Evolutionary conservation across 1,140 invertebrate genomes (phyloP).

Genomic region (Mercenaria mercenaria): DNA sequence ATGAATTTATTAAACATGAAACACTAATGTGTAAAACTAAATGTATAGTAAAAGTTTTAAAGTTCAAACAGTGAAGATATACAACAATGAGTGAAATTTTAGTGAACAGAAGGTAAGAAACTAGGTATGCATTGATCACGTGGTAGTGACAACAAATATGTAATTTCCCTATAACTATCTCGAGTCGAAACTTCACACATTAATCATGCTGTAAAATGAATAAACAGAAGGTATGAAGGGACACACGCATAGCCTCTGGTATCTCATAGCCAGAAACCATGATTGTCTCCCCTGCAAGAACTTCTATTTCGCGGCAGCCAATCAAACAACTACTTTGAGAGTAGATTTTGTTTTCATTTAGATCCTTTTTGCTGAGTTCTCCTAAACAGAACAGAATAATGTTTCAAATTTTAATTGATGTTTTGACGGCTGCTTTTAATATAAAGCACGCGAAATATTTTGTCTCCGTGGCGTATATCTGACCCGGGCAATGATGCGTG

Average conservation of each 20-base stretch:
- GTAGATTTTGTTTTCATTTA: neutral
- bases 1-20: no score
- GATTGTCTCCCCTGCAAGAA: neutral
- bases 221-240: no score
- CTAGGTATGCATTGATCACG: neutral
- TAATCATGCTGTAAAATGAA: no score
- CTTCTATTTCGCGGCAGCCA: slow-evolving; percentile 7
- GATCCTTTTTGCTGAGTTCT: neutral
- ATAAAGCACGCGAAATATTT: neutral
- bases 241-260: neutral
- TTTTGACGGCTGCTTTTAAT: neutral
- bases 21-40: no score
- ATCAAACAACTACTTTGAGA: neutral
- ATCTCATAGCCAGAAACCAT: neutral
- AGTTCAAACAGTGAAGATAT: no score
- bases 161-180: slow-evolving; percentile 33
- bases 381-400: no score
- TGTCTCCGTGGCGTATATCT: neutral
- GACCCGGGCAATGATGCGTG: slow-evolving; percentile 57
- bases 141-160: neutral
- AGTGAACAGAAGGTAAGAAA: neutral
- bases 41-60: no score
- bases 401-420: no score
- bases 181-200: no score
- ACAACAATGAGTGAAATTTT: neutral